Conservation (phyloP, 2,797 vertebrate genomes). For the Melanotaenia pygmaea region DNA sequence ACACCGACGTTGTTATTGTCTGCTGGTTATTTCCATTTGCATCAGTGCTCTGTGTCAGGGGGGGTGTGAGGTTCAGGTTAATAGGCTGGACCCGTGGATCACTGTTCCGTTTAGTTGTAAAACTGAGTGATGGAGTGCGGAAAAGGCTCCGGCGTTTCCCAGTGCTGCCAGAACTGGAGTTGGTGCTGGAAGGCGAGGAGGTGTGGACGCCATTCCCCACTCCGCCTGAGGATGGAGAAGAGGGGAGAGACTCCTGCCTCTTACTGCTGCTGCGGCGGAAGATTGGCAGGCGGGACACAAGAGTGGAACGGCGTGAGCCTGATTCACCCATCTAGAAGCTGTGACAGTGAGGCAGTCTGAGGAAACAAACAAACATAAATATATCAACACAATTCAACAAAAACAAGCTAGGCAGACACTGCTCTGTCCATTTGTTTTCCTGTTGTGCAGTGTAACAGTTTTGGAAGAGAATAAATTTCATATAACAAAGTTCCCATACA, state of each 20-base stretch:
- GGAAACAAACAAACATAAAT: constrained; percentile 23
- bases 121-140: constrained; percentile 93
- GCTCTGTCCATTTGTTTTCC: not conserved
- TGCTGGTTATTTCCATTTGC: constrained; percentile 76
- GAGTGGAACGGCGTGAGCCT: constrained; percentile 90
- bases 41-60: constrained; percentile 64
- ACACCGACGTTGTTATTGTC: constrained; percentile 72
- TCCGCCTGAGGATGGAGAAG: constrained; percentile 93
- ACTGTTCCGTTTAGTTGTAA: constrained; percentile 88
- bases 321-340: constrained; percentile 91
- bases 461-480: not conserved
- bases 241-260: constrained; percentile 93
- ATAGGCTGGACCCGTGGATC: constrained; percentile 84
- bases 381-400: constrained; percentile 6
- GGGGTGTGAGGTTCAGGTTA: constrained; percentile 73
- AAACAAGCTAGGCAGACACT: not conserved
- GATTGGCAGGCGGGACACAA: constrained; percentile 97
- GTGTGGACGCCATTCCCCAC: constrained; percentile 90
- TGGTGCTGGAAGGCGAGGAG: constrained; percentile 97
- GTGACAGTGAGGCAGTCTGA: constrained; percentile 45
- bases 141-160: constrained; percentile 95
- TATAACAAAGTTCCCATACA: not conserved
- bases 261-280: constrained; percentile 93
- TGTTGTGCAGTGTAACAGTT: not conserved
- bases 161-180: constrained; percentile 96